Evolutionary conservation across 35 echinoderm and acorn worm species (phyloP), one percentile per base, ranked within the genome.

Genomic region (Strongylocentrotus purpuratus): DNA sequence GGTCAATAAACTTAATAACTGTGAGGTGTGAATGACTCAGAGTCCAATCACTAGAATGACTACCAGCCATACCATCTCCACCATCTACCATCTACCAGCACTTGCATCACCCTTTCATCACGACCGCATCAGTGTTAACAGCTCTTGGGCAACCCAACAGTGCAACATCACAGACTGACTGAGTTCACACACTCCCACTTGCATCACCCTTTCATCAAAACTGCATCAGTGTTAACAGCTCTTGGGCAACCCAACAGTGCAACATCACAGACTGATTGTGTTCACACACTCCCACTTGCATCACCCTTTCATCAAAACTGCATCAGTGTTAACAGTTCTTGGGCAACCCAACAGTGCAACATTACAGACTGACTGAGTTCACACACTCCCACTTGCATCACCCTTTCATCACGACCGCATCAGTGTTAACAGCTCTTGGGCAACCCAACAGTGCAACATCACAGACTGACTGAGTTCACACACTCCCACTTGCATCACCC

Each of bases 1-100:
- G 65, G 65, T 78, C 65, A 78, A 78, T 78, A 78, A 78, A 78
- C 65, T 78, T 31, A 78, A 78, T 78, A 78, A 78, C 28, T 78
- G 20, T 78, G 3, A 28, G 65, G 65, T 78, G 65, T 78, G 65
- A 78, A 78, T 78, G 65, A 78, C 65, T 78, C 65, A 78, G 65
- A 78, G 65, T 78, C 65, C 65, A 78, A 78, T 78, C 22, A 78
- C 4, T 5, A 78, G 65, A 78, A 0, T 28, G 65, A 78, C 28
- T 78, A 78, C 65, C 20, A 78, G n/a, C 65, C 65, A 22, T 7
- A 78, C 22, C 20, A 28, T 78, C 65, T n/a, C 20, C n/a, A 28
- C 65, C 65, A 78, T n/a, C n/a, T 22, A 70, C 18, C 15, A 22
- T 70, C 61, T 70, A 22, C 61, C 61, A 70, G 15, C 61, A 70